Percentiles rank a stretch among this genome's conserved stretches.
phyloP scores from a whole-genome alignment of 2,797 vertebrate species.

The Threskiornis aethiopicus region DNA sequence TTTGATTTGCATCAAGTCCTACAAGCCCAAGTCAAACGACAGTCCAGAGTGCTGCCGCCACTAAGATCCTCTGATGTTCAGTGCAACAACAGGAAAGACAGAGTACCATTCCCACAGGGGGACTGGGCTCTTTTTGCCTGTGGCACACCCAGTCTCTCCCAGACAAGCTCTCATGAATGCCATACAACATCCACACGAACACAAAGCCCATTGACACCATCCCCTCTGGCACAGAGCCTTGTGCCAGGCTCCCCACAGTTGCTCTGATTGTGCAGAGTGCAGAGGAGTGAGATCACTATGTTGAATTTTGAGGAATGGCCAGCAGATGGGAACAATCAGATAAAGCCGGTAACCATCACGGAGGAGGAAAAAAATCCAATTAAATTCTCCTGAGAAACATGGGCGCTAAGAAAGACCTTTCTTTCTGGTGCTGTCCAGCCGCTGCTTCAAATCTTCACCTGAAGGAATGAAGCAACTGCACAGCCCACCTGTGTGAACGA shows the following conservation, averaged over 20 bases:
- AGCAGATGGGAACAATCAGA: conserved; percentile 69
- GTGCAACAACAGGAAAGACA: not conserved
- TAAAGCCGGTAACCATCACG: conserved; percentile 17
- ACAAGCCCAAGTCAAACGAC: not conserved
- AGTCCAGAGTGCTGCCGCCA: not conserved
- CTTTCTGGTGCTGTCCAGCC: not conserved
- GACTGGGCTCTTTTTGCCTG: not conserved
- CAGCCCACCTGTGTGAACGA: not conserved
- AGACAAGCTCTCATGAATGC: not conserved
- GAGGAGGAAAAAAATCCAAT: not conserved
- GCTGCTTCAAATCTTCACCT: not conserved
- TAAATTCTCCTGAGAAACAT: conserved; percentile 18
- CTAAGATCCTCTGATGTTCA: not conserved
- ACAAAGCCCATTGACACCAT: conserved; percentile 35
- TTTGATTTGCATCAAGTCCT: not conserved
- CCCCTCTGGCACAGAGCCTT: conserved; percentile 28
- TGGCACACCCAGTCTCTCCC: not conserved
- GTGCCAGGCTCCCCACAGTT: conserved; percentile 9
- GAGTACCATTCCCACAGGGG: not conserved
- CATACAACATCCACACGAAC: not conserved
- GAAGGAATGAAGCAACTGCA: not conserved
- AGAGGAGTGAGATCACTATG: conserved; percentile 47
- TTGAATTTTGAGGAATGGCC: conserved; percentile 42
- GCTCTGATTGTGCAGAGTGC: conserved; percentile 28
- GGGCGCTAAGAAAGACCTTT: not conserved